These are phyloP conservation scores for Brachypodius melanocephalos DNA, from an alignment of 2,113 vertebrate genomes.

Conservation along the genomic window DNA sequence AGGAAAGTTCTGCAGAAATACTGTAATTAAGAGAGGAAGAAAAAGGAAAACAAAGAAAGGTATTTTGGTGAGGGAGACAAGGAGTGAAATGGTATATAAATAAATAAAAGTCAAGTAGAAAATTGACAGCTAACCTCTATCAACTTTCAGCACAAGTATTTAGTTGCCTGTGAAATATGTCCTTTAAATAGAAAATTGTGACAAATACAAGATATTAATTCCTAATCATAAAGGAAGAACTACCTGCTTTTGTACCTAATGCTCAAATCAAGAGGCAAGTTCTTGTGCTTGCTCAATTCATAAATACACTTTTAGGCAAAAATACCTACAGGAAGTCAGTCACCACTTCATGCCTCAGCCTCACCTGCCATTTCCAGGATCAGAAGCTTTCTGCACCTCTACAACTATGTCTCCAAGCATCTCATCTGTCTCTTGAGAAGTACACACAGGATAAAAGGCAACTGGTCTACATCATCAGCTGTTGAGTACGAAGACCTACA, in stretches of 20 bases:
- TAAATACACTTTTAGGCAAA: background rate
- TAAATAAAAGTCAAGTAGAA: background rate
- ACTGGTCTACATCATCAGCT: background rate
- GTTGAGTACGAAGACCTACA: background rate
- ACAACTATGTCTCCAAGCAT: background rate
- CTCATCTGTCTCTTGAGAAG: background rate
- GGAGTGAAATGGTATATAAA: background rate
- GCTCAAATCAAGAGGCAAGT: background rate
- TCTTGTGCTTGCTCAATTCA: background rate
- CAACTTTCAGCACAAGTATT: background rate
- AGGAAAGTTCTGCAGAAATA: conserved; percentile 17
- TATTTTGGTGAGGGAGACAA: background rate
- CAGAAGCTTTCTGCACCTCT: background rate
- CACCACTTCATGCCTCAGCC: background rate
- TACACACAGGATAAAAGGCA: background rate
- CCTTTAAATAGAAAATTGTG: background rate
- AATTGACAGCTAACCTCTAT: background rate
- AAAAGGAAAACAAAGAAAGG: background rate
- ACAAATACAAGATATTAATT: background rate
- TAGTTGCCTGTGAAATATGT: background rate
- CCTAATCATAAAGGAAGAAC: background rate
- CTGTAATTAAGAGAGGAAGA: background rate
- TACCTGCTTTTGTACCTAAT: background rate
- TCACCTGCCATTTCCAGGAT: background rate
- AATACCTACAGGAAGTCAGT: background rate